Conservation (phyloP, 2,888 invertebrate genomes). For the Amphipyra tragopoginis region DNA sequence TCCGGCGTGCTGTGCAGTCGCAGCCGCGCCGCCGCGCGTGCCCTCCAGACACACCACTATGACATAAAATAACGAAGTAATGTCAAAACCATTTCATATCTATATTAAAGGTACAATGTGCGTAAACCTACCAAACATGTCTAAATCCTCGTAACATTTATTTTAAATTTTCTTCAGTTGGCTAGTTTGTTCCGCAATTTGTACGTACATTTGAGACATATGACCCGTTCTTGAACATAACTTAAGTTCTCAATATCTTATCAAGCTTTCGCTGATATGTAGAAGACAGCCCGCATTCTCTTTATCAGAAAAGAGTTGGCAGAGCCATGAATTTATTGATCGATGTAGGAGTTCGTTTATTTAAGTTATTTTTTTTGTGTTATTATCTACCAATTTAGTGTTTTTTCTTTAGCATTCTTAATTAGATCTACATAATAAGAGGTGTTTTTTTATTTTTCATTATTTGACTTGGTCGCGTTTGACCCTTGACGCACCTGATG, state of each 20-base stretch:
- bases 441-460: too few relatives aligned
- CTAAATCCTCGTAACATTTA: not conserved
- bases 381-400: too few relatives aligned
- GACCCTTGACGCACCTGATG: too few relatives aligned
- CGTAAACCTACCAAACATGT: not conserved
- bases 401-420: too few relatives aligned
- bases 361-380: too few relatives aligned
- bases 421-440: too few relatives aligned
- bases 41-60: conserved; percentile 1
- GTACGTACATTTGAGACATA: not conserved
- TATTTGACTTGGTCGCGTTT: too few relatives aligned
- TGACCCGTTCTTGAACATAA: conserved; percentile 22
- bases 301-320: conserved; percentile 53
- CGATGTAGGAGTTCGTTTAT: conserved; percentile 9
- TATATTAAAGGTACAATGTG: too few relatives aligned
- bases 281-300: conserved; percentile 61
- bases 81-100: not conserved
- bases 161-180: not conserved
- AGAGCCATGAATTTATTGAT: conserved; percentile 47
- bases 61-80: conserved; percentile 5
- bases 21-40: conserved; percentile 10
- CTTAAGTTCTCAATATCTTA: conserved; percentile 35
- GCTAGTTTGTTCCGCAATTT: not conserved
- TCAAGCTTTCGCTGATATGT: conserved; percentile 42
- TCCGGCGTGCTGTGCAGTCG: conserved; percentile 26